Evolutionary conservation across 92 coral and sea anemone genomes (phyloP), one percentile per base, ranked within the genome.

Genomic region (Diadumene lineata): DNA sequence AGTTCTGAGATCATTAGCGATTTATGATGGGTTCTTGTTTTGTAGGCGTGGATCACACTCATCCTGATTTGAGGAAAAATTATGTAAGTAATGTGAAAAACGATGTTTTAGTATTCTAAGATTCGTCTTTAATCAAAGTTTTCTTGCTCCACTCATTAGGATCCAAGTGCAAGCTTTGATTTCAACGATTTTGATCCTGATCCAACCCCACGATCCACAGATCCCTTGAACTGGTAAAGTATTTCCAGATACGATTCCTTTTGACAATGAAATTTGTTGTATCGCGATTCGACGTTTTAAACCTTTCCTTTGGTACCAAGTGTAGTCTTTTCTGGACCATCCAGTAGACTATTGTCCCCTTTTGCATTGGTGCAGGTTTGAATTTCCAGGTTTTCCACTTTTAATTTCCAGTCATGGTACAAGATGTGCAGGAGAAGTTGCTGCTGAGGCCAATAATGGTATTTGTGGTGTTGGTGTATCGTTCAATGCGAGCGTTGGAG

Each of bases 381-480:
- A n/a, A n/a, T n/a, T n/a, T n/a, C n/a, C n/a, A n/a, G n/a, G n/a
- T 11, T 13, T 4, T 38, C 13, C 48, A 13, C 48, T 38, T 38
- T 4, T 38, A 6, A 13, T 1, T 38, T 34, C 11, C 1, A 90
- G 96, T 51, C 96, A 90, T 43, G 96, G 96, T 27, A 90, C 96
- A 43, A 87, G 88, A 79, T 90, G 96, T 43, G 96, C 96, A 22
- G 96, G 96, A 8, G 96, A 90, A 72, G 90, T 90, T 1, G 96
- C 96, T 33, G 96, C 96, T 13, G 87, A 87, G 50, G 96, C 96
- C 11, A 76, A 87, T 61, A 90, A 90, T 79, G 96, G 96, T 1
- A 84, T 90, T 31, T 90, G 96, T 46, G 96, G 96, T 2, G 96
- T 90, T 22, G 96, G 96, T 18, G 96, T 90, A 50, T 89, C 96